These are phyloP conservation scores for Eupsilia transversa DNA, from an alignment of 2,888 invertebrate genomes.

Conservation along the genomic window DNA sequence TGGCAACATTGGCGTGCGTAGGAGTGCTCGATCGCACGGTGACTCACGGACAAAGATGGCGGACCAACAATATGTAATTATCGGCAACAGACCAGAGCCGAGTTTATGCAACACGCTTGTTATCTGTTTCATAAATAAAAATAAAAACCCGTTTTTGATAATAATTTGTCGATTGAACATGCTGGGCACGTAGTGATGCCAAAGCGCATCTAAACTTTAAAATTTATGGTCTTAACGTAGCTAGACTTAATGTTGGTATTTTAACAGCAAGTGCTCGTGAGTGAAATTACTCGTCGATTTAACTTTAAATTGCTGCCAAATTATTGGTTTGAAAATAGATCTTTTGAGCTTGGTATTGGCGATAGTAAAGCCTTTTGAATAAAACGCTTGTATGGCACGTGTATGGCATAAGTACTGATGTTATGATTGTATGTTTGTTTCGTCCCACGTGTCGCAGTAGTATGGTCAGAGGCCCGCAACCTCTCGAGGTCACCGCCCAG, in stretches of 20 bases:
- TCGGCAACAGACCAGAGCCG: constrained; percentile 71
- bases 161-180: constrained; percentile 28
- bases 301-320: constrained; percentile 27
- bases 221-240: constrained; percentile 17
- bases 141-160: constrained; percentile 47
- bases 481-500: constrained; percentile 67
- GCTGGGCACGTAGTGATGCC: constrained; percentile 27
- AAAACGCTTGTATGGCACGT: constrained; percentile 35
- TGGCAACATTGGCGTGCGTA: constrained; percentile 77
- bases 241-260: constrained; percentile 22
- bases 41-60: constrained; percentile 83
- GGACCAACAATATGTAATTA: constrained; percentile 84
- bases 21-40: constrained; percentile 73
- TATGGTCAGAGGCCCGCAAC: constrained; percentile 64
- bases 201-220: constrained; percentile 44
- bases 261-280: constrained; percentile 8
- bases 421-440: constrained; percentile 48
- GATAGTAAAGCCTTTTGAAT: constrained; percentile 12
- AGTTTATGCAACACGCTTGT: constrained; percentile 60
- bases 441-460: constrained; percentile 65
- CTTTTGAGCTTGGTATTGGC: constrained; percentile 1
- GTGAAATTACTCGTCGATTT: constrained; percentile 26
- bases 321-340: constrained; percentile 22
- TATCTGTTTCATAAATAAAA: constrained; percentile 64
- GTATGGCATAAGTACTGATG: constrained; percentile 51